These are phyloP conservation scores for Ischnus inquisitorius DNA, from an alignment of 2,888 invertebrate species.

Conservation along the genomic window DNA sequence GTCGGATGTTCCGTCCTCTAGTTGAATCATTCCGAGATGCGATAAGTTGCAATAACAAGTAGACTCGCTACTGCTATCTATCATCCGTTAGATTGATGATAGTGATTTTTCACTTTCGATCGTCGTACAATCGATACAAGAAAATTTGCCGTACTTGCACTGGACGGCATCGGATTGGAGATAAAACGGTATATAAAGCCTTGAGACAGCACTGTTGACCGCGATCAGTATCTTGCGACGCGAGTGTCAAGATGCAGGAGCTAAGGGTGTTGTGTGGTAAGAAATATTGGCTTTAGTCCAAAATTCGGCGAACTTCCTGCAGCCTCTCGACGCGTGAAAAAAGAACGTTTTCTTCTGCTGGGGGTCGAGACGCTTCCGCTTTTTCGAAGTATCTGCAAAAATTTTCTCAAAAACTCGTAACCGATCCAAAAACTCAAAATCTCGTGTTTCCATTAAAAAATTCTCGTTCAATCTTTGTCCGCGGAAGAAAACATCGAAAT, in stretches of 20 bases:
- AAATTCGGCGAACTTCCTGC: too few relatives aligned
- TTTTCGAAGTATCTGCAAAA: neutral
- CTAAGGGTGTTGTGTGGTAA: constrained; percentile 32
- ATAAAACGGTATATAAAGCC: constrained; percentile 51
- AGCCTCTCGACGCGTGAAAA: too few relatives aligned
- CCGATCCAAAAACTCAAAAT: too few relatives aligned
- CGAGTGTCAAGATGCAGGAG: constrained; percentile 14
- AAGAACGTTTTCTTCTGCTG: too few relatives aligned
- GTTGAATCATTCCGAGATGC: neutral
- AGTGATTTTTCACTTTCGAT: neutral
- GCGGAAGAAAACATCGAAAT: too few relatives aligned
- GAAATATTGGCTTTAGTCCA: neutral
- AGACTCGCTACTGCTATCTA: constrained; percentile 2
- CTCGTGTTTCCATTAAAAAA: too few relatives aligned
- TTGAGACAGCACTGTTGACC: neutral
- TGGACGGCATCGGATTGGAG: constrained; percentile 7
- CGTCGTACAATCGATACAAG: neutral
- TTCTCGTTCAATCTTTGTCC: too few relatives aligned
- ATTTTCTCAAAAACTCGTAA: too few relatives aligned
- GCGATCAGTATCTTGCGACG: constrained; percentile 34
- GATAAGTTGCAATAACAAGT: constrained; percentile 20
- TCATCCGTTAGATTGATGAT: constrained; percentile 30
- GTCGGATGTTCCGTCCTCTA: neutral
- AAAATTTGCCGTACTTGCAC: neutral
- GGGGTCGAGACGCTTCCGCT: neutral